Evolutionary conservation across 1,140 invertebrate species (phyloP).

Genomic region (Heliothis subflexa): DNA sequence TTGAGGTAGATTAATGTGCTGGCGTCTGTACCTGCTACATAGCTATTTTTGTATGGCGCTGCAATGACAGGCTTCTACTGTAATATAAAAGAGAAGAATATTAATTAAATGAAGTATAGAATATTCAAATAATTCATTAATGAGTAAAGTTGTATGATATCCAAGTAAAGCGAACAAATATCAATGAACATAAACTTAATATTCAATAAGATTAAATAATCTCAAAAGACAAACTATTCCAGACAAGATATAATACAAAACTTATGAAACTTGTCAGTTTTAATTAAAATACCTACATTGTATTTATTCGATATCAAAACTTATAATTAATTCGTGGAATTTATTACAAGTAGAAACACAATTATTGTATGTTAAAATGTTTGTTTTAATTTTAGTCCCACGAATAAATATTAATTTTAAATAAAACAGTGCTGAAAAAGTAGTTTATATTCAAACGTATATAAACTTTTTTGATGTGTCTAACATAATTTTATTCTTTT

Average conservation of each 20-base stretch:
- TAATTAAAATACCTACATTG: neutral
- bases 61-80: too few species aligned
- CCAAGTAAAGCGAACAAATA: neutral
- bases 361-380: conserved; percentile 1
- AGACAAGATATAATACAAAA: neutral
- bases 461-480: neutral
- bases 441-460: too few species aligned
- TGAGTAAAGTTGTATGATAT: neutral
- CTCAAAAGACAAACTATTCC: neutral
- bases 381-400: neutral
- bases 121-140: too few species aligned
- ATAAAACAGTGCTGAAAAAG: too few species aligned
- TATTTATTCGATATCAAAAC: neutral
- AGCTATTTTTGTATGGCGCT: too few species aligned
- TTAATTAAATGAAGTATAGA: too few species aligned
- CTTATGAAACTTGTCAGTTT: neutral
- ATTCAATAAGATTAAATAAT: neutral
- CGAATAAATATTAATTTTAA: too few species aligned
- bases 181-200: neutral
- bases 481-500: conserved; percentile 56
- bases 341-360: neutral
- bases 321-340: neutral
- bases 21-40: too few species aligned
- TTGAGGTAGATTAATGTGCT: too few species aligned
- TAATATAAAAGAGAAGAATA: too few species aligned